These are phyloP conservation scores for Pogona vitticeps DNA, from an alignment of 2,113 vertebrate species.

Conservation along the genomic window DNA sequence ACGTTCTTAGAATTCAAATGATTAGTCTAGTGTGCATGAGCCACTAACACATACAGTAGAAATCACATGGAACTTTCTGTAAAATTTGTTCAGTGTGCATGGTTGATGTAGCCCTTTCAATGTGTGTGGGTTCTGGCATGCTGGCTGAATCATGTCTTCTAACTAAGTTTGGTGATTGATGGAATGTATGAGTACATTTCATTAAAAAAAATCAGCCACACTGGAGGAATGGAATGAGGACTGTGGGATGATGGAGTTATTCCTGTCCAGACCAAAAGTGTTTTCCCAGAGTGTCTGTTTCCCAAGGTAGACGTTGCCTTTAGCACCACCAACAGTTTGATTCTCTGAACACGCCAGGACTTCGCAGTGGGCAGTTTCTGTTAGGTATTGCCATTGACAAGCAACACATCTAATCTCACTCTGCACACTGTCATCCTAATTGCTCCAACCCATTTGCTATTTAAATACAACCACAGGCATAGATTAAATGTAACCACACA, in stretches of 20 bases:
- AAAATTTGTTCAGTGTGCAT: not conserved
- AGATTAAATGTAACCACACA: not conserved
- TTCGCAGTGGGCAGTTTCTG: not conserved
- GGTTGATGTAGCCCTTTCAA: not conserved
- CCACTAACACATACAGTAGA: no score
- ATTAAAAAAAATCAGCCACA: not conserved
- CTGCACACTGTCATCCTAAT: not conserved
- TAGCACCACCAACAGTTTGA: not conserved
- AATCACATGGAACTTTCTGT: not conserved
- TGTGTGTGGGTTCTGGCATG: not conserved
- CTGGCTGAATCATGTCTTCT: not conserved
- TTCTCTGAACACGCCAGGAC: not conserved
- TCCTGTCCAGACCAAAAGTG: not conserved
- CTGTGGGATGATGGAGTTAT: not conserved
- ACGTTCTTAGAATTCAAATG: not conserved
- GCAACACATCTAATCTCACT: not conserved
- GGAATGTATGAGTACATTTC: not conserved
- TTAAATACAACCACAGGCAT: not conserved
- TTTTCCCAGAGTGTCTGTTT: no score
- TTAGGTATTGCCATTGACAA: not conserved
- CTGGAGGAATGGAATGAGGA: not conserved
- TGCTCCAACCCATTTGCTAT: no score
- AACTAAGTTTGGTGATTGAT: not conserved
- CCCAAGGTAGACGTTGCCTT: no score
- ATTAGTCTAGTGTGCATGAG: not conserved